These are phyloP conservation scores for Whitmania pigra DNA, from an alignment of 1,140 invertebrate species.

Conservation along the genomic window DNA sequence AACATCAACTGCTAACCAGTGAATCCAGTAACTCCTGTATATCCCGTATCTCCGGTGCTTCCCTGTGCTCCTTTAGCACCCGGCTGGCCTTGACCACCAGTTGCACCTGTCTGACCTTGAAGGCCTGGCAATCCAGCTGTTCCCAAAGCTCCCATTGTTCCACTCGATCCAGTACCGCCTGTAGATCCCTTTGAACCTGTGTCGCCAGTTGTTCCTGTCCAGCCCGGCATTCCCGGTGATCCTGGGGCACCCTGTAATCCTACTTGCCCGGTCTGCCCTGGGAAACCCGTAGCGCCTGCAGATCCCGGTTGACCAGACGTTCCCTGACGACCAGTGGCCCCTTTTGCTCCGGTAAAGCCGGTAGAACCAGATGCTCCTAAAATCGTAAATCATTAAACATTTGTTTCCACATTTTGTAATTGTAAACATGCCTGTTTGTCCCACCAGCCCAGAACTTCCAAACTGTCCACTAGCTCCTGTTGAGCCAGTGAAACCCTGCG, in stretches of 20 bases:
- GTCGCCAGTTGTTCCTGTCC: slow-evolving; percentile 28
- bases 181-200: slow-evolving; percentile 25
- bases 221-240: slow-evolving; percentile 32
- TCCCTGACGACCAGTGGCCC: slow-evolving; percentile 44
- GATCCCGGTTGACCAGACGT: slow-evolving; percentile 21
- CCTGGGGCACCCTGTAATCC: slow-evolving; percentile 32
- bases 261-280: slow-evolving; percentile 28
- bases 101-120: slow-evolving; percentile 33
- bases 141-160: slow-evolving; percentile 27
- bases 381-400: neutral
- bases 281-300: slow-evolving; percentile 11
- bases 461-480: slow-evolving; percentile 28
- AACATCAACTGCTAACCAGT: slow-evolving; percentile 36
- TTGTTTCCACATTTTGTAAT: slow-evolving; percentile 1
- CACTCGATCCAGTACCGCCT: slow-evolving; percentile 19
- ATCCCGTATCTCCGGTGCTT: slow-evolving; percentile 42
- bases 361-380: slow-evolving; percentile 38
- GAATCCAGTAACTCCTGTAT: slow-evolving; percentile 47
- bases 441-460: slow-evolving; percentile 41
- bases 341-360: slow-evolving; percentile 54
- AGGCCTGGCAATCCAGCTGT: slow-evolving; percentile 34
- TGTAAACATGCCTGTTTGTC: slow-evolving; percentile 17
- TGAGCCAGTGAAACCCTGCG: slow-evolving; percentile 1
- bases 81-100: slow-evolving; percentile 25
- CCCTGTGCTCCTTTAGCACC: slow-evolving; percentile 40